Percentiles rank a stretch among this genome's conserved stretches.
These are phyloP conservation scores for Acanthosepion esculentum DNA, from an alignment of 2,888 invertebrate genomes.

Conservation along the genomic window DNA sequence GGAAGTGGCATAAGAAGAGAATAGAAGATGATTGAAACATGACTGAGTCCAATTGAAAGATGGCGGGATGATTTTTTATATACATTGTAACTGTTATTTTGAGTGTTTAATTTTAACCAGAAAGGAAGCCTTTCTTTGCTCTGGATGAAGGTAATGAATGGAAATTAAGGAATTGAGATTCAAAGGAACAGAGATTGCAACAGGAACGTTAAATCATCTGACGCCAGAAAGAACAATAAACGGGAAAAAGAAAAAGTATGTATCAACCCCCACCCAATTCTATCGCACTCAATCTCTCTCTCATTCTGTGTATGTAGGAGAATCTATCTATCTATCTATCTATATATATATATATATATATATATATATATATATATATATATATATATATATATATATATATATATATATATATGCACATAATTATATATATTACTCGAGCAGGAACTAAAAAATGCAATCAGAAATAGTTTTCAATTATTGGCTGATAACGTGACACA, in stretches of 20 bases:
- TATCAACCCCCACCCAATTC: neutral
- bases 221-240: neutral
- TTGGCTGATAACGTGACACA: no score
- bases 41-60: no score
- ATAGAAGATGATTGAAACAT: no score
- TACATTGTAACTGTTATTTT: neutral
- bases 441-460: no score
- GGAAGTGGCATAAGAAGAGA: no score
- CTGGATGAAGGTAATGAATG: neutral
- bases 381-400: neutral
- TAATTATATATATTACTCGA: no score
- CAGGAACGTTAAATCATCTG: neutral
- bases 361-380: neutral
- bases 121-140: neutral
- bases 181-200: neutral
- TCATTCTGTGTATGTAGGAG: no score
- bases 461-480: no score
- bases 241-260: neutral
- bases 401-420: neutral
- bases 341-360: slow-evolving; percentile 33
- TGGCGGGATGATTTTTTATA: no score
- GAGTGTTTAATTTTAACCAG: neutral
- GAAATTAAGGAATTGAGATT: neutral
- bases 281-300: no score
- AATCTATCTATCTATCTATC: no score